phyloP scores from a whole-genome alignment of 2,888 invertebrate genomes.

The Parnassius mnemosyne region DNA sequence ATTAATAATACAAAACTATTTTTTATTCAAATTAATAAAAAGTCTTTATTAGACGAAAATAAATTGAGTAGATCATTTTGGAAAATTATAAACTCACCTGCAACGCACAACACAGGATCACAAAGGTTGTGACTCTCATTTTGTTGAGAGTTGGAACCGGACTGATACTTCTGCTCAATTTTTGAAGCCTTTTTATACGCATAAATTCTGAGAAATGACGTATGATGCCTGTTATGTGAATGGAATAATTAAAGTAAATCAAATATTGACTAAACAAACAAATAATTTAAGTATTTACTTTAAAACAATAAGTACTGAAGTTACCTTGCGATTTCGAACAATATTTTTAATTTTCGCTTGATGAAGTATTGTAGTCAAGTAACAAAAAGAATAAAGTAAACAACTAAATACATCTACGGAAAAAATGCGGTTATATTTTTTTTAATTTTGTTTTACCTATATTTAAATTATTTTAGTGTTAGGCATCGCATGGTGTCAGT shows the following conservation, averaged over 20 bases:
- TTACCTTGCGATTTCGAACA: conserved; percentile 50
- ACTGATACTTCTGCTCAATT: conserved; percentile 51
- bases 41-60: too few species aligned
- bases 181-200: conserved; percentile 56
- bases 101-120: conserved; percentile 72
- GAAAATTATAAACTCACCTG: conserved; percentile 55
- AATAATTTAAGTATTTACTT: conserved; percentile 35
- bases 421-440: neutral
- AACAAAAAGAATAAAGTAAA: neutral
- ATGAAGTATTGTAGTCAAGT: conserved; percentile 44
- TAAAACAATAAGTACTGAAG: conserved; percentile 46
- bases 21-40: too few species aligned
- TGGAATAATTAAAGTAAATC: conserved; percentile 29
- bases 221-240: conserved; percentile 29
- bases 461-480: too few species aligned
- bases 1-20: too few species aligned
- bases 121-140: conserved; percentile 70
- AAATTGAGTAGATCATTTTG: too few species aligned
- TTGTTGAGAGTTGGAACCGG: conserved; percentile 67
- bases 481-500: too few species aligned
- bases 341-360: conserved; percentile 51
- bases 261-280: conserved; percentile 51
- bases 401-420: neutral
- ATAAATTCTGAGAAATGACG: conserved; percentile 36
- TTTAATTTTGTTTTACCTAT: neutral